Evolutionary conservation across 2,113 vertebrate genomes (phyloP).

Genomic region (Aplodontia rufa): DNA sequence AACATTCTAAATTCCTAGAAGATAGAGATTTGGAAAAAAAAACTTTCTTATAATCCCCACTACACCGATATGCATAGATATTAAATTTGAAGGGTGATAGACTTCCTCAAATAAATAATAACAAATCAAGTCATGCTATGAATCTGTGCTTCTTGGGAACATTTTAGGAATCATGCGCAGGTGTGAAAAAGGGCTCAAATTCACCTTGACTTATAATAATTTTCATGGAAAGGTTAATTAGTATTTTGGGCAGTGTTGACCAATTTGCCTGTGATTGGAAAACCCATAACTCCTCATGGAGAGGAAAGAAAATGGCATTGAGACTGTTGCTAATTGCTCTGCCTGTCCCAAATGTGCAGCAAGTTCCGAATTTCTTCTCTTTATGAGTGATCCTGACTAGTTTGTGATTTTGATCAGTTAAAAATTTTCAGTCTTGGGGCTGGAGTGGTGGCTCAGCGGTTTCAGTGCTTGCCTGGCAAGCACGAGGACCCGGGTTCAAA

Average conservation of each 20-base stretch:
- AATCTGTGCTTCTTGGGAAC: not conserved
- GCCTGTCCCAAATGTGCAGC: not conserved
- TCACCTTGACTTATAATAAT: not conserved
- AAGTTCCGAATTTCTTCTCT: not conserved
- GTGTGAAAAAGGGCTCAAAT: not conserved
- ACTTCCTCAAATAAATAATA: not conserved
- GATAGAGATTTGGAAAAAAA: not conserved
- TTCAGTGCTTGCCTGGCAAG: too few relatives aligned
- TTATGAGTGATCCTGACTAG: not conserved
- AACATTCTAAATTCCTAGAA: slow-evolving; percentile 33
- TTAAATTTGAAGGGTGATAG: not conserved
- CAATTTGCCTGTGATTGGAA: not conserved
- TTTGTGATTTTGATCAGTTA: not conserved
- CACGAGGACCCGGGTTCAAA: too few relatives aligned
- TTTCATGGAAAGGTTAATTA: not conserved
- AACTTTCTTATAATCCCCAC: not conserved
- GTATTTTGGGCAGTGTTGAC: not conserved
- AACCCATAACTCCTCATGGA: not conserved
- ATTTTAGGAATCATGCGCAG: not conserved
- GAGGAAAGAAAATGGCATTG: not conserved
- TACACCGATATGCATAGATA: not conserved
- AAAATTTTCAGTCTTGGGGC: too few relatives aligned
- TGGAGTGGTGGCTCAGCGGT: too few relatives aligned
- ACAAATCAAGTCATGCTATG: not conserved
- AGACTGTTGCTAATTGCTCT: not conserved